These are phyloP conservation scores for Mesochorus sp. DNA, from an alignment of 2,888 invertebrate genomes.

Conservation along the genomic window DNA sequence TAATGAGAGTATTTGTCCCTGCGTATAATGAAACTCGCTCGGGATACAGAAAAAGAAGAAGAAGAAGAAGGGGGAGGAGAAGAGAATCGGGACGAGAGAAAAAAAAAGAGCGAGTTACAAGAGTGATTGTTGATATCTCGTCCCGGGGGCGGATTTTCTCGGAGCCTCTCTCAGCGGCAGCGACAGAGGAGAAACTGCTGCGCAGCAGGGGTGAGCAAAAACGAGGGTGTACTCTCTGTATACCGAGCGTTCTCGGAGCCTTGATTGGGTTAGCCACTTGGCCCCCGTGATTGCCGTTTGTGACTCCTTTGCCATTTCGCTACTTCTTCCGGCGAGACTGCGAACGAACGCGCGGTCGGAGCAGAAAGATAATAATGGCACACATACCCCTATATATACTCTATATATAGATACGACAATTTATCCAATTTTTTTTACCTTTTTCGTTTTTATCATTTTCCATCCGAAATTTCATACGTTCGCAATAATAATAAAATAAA, in stretches of 20 bases:
- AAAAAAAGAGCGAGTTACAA: slow-evolving; percentile 40
- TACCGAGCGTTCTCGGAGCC: slow-evolving; percentile 53
- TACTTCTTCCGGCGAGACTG: slow-evolving; percentile 55
- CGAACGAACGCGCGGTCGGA: slow-evolving; percentile 51
- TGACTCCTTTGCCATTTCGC: slow-evolving; percentile 73
- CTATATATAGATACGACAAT: too few relatives aligned
- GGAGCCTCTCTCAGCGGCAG: slow-evolving; percentile 5
- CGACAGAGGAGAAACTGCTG: background rate
- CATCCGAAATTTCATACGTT: too few relatives aligned
- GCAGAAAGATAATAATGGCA: background rate
- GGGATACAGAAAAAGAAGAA: background rate
- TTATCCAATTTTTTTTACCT: too few relatives aligned
- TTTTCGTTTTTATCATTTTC: too few relatives aligned
- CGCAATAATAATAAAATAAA: too few relatives aligned
- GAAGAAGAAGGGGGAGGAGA: background rate
- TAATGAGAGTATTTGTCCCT: slow-evolving; percentile 7
- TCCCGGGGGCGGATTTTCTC: slow-evolving; percentile 29
- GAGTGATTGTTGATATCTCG: slow-evolving; percentile 27
- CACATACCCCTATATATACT: background rate
- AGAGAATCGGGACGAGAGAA: slow-evolving; percentile 41
- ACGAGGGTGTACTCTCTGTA: slow-evolving; percentile 14
- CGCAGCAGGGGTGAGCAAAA: slow-evolving; percentile 18
- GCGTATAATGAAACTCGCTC: background rate
- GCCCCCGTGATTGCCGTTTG: slow-evolving; percentile 78
- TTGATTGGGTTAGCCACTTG: slow-evolving; percentile 77